Percentiles rank a stretch among this genome's conserved stretches.
These are phyloP conservation scores for Clunio marinus DNA, from an alignment of 2,888 invertebrate genomes.

Conservation along the genomic window DNA sequence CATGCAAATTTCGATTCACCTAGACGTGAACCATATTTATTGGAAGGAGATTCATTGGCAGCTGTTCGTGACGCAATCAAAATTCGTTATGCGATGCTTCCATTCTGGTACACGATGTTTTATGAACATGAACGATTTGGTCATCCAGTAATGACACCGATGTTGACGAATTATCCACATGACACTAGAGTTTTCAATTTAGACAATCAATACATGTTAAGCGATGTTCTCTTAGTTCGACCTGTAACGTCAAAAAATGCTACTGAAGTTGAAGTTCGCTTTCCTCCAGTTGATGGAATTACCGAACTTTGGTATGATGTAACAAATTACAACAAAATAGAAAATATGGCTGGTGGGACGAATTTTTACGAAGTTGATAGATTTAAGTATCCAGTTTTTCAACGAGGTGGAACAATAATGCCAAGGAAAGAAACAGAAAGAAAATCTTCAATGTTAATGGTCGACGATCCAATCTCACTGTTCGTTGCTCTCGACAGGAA, in stretches of 20 bases:
- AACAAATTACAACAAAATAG: slow-evolving; percentile 61
- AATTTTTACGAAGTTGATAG: slow-evolving; percentile 42
- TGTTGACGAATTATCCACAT: slow-evolving; percentile 83
- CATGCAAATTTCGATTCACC: slow-evolving; percentile 97
- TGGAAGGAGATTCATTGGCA: slow-evolving; percentile 64
- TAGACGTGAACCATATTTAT: slow-evolving; percentile 95
- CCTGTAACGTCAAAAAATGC: slow-evolving; percentile 78
- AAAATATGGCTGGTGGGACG: slow-evolving; percentile 45
- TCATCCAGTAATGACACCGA: slow-evolving; percentile 82
- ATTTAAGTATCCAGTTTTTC: slow-evolving; percentile 76
- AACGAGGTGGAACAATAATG: slow-evolving; percentile 78
- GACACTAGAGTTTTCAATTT: slow-evolving; percentile 75
- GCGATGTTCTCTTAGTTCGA: slow-evolving; percentile 73
- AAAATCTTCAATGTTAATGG: slow-evolving; percentile 72
- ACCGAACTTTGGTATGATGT: slow-evolving; percentile 77
- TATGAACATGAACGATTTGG: slow-evolving; percentile 81
- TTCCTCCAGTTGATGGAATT: slow-evolving; percentile 66
- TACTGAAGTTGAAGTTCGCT: slow-evolving; percentile 74
- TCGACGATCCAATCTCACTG: slow-evolving; percentile 82
- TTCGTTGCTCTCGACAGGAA: slow-evolving; percentile 69
- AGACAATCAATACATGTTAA: slow-evolving; percentile 77
- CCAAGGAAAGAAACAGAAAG: slow-evolving; percentile 80
- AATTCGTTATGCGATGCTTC: slow-evolving; percentile 81
- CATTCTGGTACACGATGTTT: slow-evolving; percentile 77
- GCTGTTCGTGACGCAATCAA: slow-evolving; percentile 70